Percentiles rank a stretch among this genome's conserved stretches.
Evolutionary conservation across 1,140 invertebrate genomes (phyloP).

Genomic region (Drosophila orosa): DNA sequence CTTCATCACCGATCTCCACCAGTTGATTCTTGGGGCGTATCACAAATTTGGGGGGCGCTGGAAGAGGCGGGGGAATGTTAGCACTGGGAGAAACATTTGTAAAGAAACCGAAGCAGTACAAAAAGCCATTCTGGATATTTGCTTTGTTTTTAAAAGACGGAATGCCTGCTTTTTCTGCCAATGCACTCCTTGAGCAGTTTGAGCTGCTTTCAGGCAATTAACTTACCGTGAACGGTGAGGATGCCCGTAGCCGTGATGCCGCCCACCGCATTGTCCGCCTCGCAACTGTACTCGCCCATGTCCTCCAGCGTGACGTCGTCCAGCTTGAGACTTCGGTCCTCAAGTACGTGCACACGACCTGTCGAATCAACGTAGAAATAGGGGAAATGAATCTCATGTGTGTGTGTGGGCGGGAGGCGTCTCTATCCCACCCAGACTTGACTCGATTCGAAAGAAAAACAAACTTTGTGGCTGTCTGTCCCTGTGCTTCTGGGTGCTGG

Average conservation of each 20-base stretch:
- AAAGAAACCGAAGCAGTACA: not conserved
- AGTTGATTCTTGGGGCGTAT: slow-evolving; percentile 88
- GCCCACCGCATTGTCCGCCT: slow-evolving; percentile 94
- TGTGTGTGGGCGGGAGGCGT: not conserved
- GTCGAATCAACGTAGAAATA: slow-evolving; percentile 23
- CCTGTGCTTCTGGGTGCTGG: not conserved
- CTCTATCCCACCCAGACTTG: not conserved
- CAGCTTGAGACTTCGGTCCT: slow-evolving; percentile 91
- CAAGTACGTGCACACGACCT: slow-evolving; percentile 90
- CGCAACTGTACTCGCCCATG: slow-evolving; percentile 96
- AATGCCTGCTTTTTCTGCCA: not conserved
- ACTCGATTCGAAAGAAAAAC: slow-evolving; percentile 52
- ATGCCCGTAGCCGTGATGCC: slow-evolving; percentile 91
- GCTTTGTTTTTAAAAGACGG: too few species aligned
- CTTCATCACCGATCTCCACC: slow-evolving; percentile 88
- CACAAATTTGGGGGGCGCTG: slow-evolving; percentile 88
- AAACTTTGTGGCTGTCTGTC: slow-evolving; percentile 44
- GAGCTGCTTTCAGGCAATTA: slow-evolving; percentile 47
- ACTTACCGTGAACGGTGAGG: slow-evolving; percentile 92
- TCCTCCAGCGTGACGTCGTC: slow-evolving; percentile 91
- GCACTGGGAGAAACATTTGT: slow-evolving; percentile 8
- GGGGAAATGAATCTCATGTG: slow-evolving; percentile 32
- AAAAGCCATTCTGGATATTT: too few species aligned
- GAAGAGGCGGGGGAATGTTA: not conserved
- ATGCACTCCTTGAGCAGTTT: slow-evolving; percentile 14